These are phyloP conservation scores for Podarcis lilfordi DNA, from an alignment of 2,797 vertebrate species.

Conservation along the genomic window DNA sequence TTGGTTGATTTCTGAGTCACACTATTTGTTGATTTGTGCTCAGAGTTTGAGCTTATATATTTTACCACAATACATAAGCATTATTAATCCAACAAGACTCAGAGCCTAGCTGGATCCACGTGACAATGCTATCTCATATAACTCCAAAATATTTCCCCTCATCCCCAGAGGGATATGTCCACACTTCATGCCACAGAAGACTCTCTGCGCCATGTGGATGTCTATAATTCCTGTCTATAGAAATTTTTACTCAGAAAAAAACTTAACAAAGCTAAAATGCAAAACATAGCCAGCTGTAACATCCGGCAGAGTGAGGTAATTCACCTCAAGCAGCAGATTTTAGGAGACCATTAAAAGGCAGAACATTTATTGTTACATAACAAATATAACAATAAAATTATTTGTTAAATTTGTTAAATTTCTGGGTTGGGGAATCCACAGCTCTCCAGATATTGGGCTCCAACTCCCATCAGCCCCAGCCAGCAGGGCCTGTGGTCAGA, in stretches of 20 bases:
- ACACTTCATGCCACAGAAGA: not conserved
- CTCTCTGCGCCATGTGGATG: not conserved
- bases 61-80: not conserved
- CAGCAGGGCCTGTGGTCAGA: too few relatives aligned
- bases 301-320: not conserved
- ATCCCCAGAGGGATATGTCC: not conserved
- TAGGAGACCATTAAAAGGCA: not conserved
- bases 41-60: not conserved
- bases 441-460: too few relatives aligned
- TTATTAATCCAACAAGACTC: not conserved
- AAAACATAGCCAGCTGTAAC: not conserved
- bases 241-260: not conserved
- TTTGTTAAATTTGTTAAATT: too few relatives aligned
- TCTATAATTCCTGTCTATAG: not conserved
- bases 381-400: too few relatives aligned
- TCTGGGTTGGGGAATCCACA: too few relatives aligned
- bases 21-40: not conserved
- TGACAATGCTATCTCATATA: not conserved
- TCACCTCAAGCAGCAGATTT: not conserved
- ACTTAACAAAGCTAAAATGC: not conserved
- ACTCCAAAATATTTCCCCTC: not conserved
- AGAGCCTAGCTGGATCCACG: not conserved
- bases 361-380: not conserved
- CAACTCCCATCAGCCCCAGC: too few relatives aligned
- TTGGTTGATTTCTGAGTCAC: not conserved